Conservation (phyloP, 2,797 vertebrate genomes). For the Rousettus madagascariensis region DNA sequence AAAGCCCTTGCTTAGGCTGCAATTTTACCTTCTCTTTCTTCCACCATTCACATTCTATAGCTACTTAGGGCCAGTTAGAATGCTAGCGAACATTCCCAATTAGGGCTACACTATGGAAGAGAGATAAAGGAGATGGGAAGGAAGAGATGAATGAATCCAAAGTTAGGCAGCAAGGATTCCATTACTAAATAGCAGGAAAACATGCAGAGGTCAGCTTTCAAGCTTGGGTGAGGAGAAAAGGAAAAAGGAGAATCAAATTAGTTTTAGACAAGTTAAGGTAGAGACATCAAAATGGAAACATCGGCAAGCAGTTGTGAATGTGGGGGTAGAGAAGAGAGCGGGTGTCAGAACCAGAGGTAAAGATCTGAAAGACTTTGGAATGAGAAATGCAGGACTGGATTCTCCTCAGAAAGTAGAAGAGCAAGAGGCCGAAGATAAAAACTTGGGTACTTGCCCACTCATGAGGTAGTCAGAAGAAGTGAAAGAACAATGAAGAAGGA, state of each 20-base stretch:
- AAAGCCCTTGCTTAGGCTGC: neutral
- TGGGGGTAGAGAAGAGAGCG: neutral
- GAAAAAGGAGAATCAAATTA: neutral
- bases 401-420: neutral
- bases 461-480: neutral
- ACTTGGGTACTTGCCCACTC: neutral
- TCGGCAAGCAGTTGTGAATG: neutral
- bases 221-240: neutral
- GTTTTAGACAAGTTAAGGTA: neutral
- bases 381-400: neutral
- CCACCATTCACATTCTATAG: neutral
- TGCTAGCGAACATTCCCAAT: too few species aligned
- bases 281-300: neutral
- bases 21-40: neutral
- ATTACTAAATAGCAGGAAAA: neutral
- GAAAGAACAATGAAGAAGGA: neutral
- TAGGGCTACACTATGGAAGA: neutral
- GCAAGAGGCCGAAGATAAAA: neutral
- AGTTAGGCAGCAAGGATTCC: neutral
- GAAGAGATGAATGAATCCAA: neutral
- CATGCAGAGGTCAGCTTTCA: neutral
- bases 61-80: neutral
- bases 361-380: neutral
- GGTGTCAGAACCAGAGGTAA: neutral
- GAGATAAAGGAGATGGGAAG: neutral